Conservation (phyloP, 1,140 invertebrate species). For the Marisa cornuarietis region DNA sequence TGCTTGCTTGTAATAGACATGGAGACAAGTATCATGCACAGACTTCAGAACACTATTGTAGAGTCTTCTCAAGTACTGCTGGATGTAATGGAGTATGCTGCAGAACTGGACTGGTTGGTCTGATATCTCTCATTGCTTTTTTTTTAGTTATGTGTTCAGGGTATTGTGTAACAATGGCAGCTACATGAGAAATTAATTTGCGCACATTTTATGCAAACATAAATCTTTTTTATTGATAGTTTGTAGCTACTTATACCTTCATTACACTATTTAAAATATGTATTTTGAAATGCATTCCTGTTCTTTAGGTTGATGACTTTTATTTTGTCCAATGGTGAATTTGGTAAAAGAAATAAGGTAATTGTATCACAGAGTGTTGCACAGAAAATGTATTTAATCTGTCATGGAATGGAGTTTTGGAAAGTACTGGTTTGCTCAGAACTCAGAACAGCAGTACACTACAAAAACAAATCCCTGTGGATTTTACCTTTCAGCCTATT, state of each 20-base stretch:
- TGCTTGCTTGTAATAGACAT: constrained; percentile 67
- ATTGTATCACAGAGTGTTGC: no score
- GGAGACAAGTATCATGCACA: constrained; percentile 79
- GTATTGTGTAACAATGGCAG: neutral
- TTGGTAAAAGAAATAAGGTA: no score
- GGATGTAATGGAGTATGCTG: constrained; percentile 73
- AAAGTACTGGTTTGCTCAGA: neutral
- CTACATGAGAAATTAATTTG: no score
- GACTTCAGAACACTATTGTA: constrained; percentile 74
- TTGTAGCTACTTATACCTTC: neutral
- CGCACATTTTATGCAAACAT: neutral
- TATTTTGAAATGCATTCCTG: no score
- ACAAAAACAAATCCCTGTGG: no score
- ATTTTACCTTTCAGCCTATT: constrained; percentile 73
- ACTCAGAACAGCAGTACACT: no score
- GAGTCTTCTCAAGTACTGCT: constrained; percentile 73
- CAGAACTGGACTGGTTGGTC: constrained; percentile 79
- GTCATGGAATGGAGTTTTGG: no score
- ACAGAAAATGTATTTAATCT: no score
- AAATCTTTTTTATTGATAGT: neutral
- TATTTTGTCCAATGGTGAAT: no score
- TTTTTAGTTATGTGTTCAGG: neutral
- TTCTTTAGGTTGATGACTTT: no score
- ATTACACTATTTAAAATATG: no score
- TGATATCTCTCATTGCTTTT: constrained; percentile 10